Evolutionary conservation across 2,888 invertebrate genomes (phyloP).

Genomic region (Tachystola acroxantha): DNA sequence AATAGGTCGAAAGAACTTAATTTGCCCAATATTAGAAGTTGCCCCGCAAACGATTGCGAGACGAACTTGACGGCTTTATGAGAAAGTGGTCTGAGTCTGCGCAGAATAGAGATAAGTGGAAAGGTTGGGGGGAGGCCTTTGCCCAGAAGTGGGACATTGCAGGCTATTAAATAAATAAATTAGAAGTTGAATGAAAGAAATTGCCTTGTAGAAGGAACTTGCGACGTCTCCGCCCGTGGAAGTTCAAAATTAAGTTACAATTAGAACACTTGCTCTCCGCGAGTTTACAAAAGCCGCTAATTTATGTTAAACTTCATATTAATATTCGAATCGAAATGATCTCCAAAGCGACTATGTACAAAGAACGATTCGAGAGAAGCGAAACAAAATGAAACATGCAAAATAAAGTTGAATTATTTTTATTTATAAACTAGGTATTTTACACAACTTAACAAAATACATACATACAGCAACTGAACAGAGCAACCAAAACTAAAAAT

Average conservation of each 20-base stretch:
- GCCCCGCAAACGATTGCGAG: no score
- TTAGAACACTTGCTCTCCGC: constrained; percentile 14
- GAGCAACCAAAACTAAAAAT: constrained; percentile 63
- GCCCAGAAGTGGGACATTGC: no score
- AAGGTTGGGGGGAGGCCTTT: no score
- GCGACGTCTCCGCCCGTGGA: no score
- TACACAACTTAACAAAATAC: constrained; percentile 79
- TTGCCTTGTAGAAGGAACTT: no score
- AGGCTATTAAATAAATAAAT: no score
- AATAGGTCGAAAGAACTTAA: no score
- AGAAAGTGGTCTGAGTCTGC: no score
- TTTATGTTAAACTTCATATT: constrained; percentile 18
- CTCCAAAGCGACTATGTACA: constrained; percentile 35
- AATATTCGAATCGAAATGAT: constrained; percentile 19
- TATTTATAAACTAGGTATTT: constrained; percentile 76
- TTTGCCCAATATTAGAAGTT: no score
- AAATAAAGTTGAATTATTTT: constrained; percentile 63
- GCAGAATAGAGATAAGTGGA: no score
- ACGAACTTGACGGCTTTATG: no score
- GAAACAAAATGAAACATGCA: constrained; percentile 60
- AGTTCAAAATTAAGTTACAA: constrained; percentile 3
- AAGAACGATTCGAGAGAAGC: constrained; percentile 27
- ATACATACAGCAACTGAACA: constrained; percentile 74
- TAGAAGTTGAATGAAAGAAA: no score
- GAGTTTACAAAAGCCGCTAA: constrained; percentile 53